Conservation (phyloP, 2,888 invertebrate genomes). For the Hipparchia semele region DNA sequence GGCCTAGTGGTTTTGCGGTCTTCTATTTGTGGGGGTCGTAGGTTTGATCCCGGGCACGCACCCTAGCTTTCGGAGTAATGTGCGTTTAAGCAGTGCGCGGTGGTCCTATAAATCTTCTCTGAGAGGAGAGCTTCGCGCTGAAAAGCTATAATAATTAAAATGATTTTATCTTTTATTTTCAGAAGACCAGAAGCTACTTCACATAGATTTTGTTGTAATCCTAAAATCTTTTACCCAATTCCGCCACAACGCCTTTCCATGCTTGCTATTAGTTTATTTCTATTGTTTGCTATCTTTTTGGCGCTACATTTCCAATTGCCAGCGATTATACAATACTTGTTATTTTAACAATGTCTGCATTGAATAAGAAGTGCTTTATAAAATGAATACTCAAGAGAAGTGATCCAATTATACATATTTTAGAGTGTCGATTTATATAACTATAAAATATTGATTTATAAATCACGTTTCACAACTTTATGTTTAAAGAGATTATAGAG, state of each 20-base stretch:
- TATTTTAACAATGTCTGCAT: not conserved
- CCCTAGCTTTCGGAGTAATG: no score
- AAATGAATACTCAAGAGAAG: not conserved
- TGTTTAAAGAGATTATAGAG: not conserved
- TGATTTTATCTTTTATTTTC: slow-evolving; percentile 6
- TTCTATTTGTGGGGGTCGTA: no score
- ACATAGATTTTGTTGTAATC: slow-evolving; percentile 5
- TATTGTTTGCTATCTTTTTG: slow-evolving; percentile 12
- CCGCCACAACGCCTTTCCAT: not conserved
- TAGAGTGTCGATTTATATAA: not conserved
- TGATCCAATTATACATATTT: not conserved
- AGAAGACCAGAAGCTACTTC: slow-evolving; percentile 7
- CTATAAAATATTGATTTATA: no score
- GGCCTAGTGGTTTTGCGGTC: no score
- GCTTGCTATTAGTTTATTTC: not conserved
- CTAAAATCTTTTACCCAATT: not conserved
- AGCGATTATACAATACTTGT: slow-evolving; percentile 17
- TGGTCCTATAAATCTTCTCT: no score
- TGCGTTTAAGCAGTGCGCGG: no score
- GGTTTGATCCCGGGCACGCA: no score
- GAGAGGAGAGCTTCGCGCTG: no score
- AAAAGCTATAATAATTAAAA: not conserved
- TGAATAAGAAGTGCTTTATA: not conserved
- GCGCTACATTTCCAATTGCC: slow-evolving; percentile 25
- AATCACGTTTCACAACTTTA: not conserved